Percentiles rank a stretch among this genome's conserved stretches.
phyloP scores from a whole-genome alignment of 64 coral and sea anemone species.

The Acropora tenuis region DNA sequence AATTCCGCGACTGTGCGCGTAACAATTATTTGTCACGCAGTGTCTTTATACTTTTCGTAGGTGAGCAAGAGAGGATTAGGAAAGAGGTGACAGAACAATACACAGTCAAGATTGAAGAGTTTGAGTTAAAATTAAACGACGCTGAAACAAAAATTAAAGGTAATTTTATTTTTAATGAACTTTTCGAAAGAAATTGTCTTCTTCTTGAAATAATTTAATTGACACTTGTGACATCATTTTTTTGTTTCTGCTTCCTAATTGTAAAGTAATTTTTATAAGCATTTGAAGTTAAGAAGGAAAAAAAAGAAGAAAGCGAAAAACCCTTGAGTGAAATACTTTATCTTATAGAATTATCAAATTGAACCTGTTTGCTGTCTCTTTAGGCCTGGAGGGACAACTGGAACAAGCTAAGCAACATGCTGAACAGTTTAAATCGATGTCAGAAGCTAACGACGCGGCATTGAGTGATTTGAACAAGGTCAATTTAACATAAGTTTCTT shows the following conservation, averaged over 20 bases:
- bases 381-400: constrained; percentile 82
- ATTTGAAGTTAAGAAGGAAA: too few relatives aligned
- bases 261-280: too few relatives aligned
- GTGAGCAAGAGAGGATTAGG: constrained; percentile 46
- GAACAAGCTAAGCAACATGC: constrained; percentile 75
- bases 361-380: not conserved
- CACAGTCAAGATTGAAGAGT: constrained; percentile 69
- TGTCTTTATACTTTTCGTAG: not conserved
- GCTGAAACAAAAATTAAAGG: constrained; percentile 69
- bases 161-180: not conserved
- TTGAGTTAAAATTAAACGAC: constrained; percentile 63
- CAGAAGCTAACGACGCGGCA: constrained; percentile 79
- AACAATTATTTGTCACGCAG: too few relatives aligned
- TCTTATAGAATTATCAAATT: not conserved
- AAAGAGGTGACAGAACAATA: constrained; percentile 75
- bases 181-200: not conserved
- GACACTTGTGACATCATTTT: too few relatives aligned
- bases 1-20: too few relatives aligned
- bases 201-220: not conserved
- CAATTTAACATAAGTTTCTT: not conserved
- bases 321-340: too few relatives aligned
- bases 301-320: too few relatives aligned
- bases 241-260: too few relatives aligned
- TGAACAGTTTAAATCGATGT: constrained; percentile 93
- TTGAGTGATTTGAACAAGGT: constrained; percentile 80